phyloP scores from a whole-genome alignment of 2,888 invertebrate genomes.

The Pristionchus mayeri region DNA sequence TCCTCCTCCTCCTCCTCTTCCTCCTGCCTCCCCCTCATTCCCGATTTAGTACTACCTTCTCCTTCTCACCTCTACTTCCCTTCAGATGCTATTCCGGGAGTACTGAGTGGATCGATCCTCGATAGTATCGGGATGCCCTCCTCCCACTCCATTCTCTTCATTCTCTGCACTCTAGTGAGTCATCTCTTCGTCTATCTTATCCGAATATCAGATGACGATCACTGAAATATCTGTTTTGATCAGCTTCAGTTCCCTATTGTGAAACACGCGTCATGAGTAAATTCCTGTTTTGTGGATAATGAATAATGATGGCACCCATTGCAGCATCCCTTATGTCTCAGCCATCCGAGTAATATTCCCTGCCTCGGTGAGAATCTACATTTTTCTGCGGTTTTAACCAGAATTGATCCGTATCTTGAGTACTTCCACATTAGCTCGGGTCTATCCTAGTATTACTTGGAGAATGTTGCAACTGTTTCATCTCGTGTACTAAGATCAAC shows the following conservation, averaged over 20 bases:
- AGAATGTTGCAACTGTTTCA: no score
- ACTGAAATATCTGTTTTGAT: no score
- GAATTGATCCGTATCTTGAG: neutral
- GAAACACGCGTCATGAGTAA: no score
- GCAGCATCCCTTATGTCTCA: neutral
- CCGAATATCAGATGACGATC: no score
- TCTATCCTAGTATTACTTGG: neutral
- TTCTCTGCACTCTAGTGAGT: constrained; percentile 21
- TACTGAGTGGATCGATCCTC: neutral
- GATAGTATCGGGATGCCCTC: neutral
- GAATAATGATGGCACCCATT: neutral
- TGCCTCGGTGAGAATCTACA: neutral
- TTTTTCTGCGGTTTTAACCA: neutral
- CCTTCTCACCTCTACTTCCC: neutral
- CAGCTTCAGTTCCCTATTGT: no score
- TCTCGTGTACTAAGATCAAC: no score
- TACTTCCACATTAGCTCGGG: no score
- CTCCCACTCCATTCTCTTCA: constrained; percentile 9
- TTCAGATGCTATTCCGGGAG: constrained; percentile 6
- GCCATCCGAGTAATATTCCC: neutral
- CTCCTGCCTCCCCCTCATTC: no score
- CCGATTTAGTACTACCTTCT: constrained; percentile 41
- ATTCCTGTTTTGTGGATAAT: no score
- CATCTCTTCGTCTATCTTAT: neutral
- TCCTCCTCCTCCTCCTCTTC: neutral